Base-by-base conservation (phyloP, 1,140 invertebrate species). In the Portunus trituberculatus region DNA sequence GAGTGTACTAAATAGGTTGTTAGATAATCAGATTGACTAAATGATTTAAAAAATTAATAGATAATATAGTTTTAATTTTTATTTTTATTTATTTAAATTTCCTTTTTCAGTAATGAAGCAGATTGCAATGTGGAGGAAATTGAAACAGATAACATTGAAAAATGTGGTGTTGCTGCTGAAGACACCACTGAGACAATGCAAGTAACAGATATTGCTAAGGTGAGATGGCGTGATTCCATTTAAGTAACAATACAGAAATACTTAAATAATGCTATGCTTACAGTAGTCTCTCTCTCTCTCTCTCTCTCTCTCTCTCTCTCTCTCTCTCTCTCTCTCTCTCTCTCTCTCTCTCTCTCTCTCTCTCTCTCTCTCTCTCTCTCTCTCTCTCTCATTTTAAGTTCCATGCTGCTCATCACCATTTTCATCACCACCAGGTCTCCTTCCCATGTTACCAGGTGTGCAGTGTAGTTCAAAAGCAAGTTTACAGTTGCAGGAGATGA, bases 1-100 rank as follows among this genome's bases (percentile, higher is more conserved):
- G 39, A 39, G 6, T 39, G 6, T 39, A 6, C 39, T 39, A 6
- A 2, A 39, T 39, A 39, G 6, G 39, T 39, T 39, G 39, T 39
- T 6, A 39, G 6, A 39, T 39, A 39, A 39, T 39, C 39, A 2
- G 39, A 39, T 39, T 39, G 1, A 39, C 39, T 39, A 39, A 32
- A 45, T 89, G 32, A 32, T 8, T 32, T 32, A 59, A 59, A 59
- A 4, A 59, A 10, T 59, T 59, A 4, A 59, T 4, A 10, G 52
- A 59, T 4, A 20, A 4, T 59, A 59, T 4, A 4, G 12, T 59
- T 10, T 89, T 32, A 32, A 32, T 45, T 32, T 89, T 8, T 89
- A 45, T 89, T 32, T 89, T 32, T 89, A 89, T 89, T 32, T 89
- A 90, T 90, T 31, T 90, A 45, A 31, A 90, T 90, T 31, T 90